Percentiles rank a stretch among this genome's conserved stretches.
phyloP scores from a whole-genome alignment of 1,140 invertebrate species.

The Heliconius congener region DNA sequence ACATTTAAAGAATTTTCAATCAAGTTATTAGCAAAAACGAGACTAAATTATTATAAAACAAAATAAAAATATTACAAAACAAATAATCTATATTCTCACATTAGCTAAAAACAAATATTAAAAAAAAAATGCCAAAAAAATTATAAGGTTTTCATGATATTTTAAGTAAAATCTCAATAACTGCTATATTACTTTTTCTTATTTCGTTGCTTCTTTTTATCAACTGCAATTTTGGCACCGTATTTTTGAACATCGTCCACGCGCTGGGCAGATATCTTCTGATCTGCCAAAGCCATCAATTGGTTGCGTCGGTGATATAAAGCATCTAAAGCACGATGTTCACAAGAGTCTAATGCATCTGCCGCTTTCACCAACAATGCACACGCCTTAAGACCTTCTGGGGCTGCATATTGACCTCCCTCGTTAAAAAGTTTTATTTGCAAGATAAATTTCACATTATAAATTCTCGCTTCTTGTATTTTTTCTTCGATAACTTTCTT shows the following conservation, averaged over 20 bases:
- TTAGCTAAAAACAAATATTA: no score
- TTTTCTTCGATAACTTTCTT: conserved; percentile 49
- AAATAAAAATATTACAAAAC: no score
- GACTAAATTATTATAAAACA: no score
- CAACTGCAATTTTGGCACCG: conserved; percentile 30
- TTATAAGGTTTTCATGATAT: no score
- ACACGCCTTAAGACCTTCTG: conserved; percentile 52
- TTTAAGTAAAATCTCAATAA: no score
- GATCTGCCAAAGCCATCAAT: conserved; percentile 54
- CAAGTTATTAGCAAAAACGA: no score
- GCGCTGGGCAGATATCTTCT: conserved; percentile 49
- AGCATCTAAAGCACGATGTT: conserved; percentile 42
- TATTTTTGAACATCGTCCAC: conserved; percentile 49
- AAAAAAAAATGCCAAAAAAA: no score
- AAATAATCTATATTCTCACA: no score
- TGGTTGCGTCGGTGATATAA: conserved; percentile 51
- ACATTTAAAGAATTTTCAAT: no score
- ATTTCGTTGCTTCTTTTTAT: conserved; percentile 44
- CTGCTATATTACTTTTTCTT: conserved; percentile 39
- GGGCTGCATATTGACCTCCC: conserved; percentile 56
- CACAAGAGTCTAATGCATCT: conserved; percentile 57
- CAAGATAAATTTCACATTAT: conserved; percentile 56
- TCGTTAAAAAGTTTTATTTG: conserved; percentile 60
- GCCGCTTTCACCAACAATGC: conserved; percentile 46
- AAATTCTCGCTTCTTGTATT: conserved; percentile 56